Evolutionary conservation across 2,113 vertebrate species (phyloP).

Genomic region (Hylia prasina): DNA sequence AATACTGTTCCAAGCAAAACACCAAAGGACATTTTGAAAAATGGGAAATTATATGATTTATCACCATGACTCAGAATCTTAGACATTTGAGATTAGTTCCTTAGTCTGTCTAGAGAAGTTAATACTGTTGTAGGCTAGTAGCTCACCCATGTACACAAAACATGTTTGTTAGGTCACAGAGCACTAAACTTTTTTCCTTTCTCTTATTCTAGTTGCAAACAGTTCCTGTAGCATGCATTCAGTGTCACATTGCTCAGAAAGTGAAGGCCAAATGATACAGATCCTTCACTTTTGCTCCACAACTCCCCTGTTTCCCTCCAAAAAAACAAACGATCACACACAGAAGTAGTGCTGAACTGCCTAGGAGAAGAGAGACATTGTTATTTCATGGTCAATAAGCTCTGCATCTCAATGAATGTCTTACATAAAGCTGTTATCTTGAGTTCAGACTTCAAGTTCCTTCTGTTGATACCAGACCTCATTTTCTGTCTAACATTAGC

Average conservation of each 20-base stretch:
- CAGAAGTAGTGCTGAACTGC: background rate
- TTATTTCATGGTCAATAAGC: background rate
- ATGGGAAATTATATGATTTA: background rate
- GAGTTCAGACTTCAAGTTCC: background rate
- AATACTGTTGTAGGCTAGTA: background rate
- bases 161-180: background rate
- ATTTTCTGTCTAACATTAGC: background rate
- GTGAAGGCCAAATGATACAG: background rate
- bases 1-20: background rate
- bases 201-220: background rate
- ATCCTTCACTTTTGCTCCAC: background rate
- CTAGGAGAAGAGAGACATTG: background rate
- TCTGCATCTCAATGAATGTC: accelerated
- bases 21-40: background rate
- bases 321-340: background rate
- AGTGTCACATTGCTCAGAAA: background rate
- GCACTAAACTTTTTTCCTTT: background rate
- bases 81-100: background rate
- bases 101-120: background rate
- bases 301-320: accelerated
- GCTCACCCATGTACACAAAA: background rate
- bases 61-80: background rate
- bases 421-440: background rate
- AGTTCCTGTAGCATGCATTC: background rate
- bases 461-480: background rate